Conservation (phyloP, 2,797 vertebrate genomes). For the Pelobates cultripes region DNA sequence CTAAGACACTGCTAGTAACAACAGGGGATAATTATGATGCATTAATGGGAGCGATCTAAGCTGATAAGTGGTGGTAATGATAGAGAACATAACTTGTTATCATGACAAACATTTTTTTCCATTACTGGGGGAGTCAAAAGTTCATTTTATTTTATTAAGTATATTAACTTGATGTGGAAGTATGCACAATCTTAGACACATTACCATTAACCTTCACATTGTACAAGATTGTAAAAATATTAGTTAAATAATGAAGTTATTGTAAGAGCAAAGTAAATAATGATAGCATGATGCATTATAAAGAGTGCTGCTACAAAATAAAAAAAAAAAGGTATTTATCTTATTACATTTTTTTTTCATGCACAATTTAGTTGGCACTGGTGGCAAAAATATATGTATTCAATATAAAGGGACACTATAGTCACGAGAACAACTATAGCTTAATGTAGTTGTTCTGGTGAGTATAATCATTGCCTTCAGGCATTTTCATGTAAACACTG, state of each 20-base stretch:
- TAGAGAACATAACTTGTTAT: conserved; percentile 49
- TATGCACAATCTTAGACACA: conserved; percentile 1
- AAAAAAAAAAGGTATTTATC: background rate
- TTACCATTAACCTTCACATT: conserved; percentile 3
- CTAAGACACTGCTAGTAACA: conserved; percentile 43
- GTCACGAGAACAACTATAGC: too few relatives aligned
- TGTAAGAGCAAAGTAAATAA: background rate
- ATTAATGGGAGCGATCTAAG: conserved; percentile 48
- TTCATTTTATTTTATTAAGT: conserved; percentile 50
- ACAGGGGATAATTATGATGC: conserved; percentile 51
- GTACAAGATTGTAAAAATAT: background rate
- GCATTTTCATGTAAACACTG: too few relatives aligned
- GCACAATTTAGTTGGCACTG: too few relatives aligned
- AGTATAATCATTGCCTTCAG: too few relatives aligned
- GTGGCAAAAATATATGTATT: too few relatives aligned
- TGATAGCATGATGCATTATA: background rate
- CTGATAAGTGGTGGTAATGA: conserved; percentile 48
- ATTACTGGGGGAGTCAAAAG: conserved; percentile 37
- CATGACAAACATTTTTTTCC: conserved; percentile 50
- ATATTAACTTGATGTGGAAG: conserved; percentile 35
- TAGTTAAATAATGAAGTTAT: conserved; percentile 11
- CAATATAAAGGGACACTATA: too few relatives aligned
- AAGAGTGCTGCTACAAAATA: too few relatives aligned
- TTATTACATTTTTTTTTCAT: background rate
- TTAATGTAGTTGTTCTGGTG: too few relatives aligned